phyloP scores from a whole-genome alignment of 2,888 invertebrate genomes.

The Leucozona laternaria region DNA sequence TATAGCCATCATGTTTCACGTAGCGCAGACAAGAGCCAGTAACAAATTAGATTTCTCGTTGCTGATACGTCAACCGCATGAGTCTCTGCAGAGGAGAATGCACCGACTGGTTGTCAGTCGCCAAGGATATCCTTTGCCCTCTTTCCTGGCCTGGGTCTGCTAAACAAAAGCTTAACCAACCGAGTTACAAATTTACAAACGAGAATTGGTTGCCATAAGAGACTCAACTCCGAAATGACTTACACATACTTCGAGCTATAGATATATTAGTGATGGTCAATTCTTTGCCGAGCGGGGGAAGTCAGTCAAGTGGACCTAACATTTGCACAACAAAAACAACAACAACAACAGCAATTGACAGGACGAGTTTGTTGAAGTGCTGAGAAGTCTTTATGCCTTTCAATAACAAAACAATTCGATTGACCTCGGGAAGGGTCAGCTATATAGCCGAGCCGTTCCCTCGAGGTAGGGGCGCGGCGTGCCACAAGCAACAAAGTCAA shows the following conservation, averaged over 20 bases:
- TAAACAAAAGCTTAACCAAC: slow-evolving; percentile 47
- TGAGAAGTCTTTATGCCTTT: slow-evolving; percentile 32
- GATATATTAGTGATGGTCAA: slow-evolving; percentile 5
- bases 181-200: slow-evolving; percentile 46
- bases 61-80: slow-evolving; percentile 67
- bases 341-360: not conserved
- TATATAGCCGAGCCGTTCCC: slow-evolving; percentile 16
- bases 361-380: not conserved
- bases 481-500: slow-evolving; percentile 9
- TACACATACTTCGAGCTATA: not conserved
- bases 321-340: slow-evolving; percentile 26
- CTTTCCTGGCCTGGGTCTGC: not conserved
- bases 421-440: slow-evolving; percentile 40
- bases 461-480: slow-evolving; percentile 9
- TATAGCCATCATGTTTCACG: slow-evolving; percentile 15
- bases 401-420: slow-evolving; percentile 57
- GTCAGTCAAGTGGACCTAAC: slow-evolving; percentile 56
- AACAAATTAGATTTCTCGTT: slow-evolving; percentile 64
- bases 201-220: slow-evolving; percentile 32
- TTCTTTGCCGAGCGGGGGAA: slow-evolving; percentile 29
- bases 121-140: not conserved
- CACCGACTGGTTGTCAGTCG: slow-evolving; percentile 22
- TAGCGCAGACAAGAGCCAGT: slow-evolving; percentile 26
- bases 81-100: slow-evolving; percentile 44
- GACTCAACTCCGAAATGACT: slow-evolving; percentile 42